Conservation (phyloP, 2,113 vertebrate species). For the Calonectris borealis region DNA sequence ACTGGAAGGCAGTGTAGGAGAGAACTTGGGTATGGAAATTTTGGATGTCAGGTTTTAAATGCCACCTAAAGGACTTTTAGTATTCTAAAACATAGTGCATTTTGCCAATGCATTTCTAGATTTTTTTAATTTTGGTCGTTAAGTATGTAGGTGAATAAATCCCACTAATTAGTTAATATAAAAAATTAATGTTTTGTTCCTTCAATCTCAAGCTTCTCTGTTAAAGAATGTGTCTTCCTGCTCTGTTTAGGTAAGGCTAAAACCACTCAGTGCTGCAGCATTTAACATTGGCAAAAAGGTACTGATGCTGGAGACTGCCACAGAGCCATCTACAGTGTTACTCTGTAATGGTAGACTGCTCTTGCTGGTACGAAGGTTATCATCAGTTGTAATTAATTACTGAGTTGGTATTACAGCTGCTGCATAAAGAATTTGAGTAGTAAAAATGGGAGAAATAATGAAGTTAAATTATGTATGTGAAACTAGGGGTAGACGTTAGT, state of each 20-base stretch:
- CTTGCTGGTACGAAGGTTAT: not conserved
- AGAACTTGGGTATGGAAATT: not conserved
- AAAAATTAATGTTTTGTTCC: not conserved
- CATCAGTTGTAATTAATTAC: not conserved
- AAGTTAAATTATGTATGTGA: not conserved
- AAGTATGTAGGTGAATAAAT: not conserved
- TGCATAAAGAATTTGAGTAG: not conserved
- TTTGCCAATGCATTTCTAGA: not conserved
- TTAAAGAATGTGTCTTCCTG: not conserved
- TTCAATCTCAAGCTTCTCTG: not conserved
- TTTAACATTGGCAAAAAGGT: not conserved
- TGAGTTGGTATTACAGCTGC: not conserved
- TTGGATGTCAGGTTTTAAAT: not conserved
- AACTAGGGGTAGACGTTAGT: not conserved
- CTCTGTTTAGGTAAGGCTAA: not conserved
- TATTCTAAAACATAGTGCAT: not conserved
- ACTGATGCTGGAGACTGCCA: not conserved
- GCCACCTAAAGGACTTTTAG: not conserved
- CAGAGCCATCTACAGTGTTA: not conserved
- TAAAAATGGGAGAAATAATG: not conserved
- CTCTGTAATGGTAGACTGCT: not conserved
- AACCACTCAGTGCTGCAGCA: not conserved
- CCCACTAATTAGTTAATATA: not conserved
- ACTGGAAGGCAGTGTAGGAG: not conserved
- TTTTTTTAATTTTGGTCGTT: not conserved